Evolutionary conservation across 2,888 invertebrate genomes (phyloP).

Genomic region (Lithosia quadra): DNA sequence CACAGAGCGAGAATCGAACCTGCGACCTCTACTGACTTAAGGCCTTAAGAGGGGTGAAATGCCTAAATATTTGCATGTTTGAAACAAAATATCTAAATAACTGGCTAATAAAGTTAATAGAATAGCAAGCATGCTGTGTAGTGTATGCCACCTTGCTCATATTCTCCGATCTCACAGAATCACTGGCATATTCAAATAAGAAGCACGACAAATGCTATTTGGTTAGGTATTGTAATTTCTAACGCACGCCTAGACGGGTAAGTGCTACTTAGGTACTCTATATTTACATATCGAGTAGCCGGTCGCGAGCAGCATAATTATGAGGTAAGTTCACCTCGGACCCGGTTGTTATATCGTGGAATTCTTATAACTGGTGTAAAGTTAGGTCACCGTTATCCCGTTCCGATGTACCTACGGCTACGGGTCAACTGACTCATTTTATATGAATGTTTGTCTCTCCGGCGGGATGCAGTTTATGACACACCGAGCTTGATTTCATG

Average conservation of each 20-base stretch:
- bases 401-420: neutral
- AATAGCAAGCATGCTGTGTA: too few species aligned
- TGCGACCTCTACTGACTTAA: neutral
- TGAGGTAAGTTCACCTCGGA: neutral
- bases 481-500: neutral
- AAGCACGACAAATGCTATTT: neutral
- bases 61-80: too few species aligned
- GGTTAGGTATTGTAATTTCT: conserved; percentile 10
- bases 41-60: too few species aligned
- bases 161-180: too few species aligned
- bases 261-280: neutral
- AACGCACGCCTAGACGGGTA: neutral
- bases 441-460: neutral
- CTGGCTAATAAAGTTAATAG: too few species aligned
- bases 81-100: too few species aligned
- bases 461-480: neutral
- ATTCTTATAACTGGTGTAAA: neutral
- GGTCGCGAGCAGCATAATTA: conserved; percentile 1
- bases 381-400: neutral
- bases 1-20: neutral
- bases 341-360: neutral
- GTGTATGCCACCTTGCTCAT: too few species aligned
- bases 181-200: neutral
- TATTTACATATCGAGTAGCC: conserved; percentile 5
- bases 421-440: neutral